Conservation (phyloP, 2,113 vertebrate species). For the Rutilus rutilus region DNA sequence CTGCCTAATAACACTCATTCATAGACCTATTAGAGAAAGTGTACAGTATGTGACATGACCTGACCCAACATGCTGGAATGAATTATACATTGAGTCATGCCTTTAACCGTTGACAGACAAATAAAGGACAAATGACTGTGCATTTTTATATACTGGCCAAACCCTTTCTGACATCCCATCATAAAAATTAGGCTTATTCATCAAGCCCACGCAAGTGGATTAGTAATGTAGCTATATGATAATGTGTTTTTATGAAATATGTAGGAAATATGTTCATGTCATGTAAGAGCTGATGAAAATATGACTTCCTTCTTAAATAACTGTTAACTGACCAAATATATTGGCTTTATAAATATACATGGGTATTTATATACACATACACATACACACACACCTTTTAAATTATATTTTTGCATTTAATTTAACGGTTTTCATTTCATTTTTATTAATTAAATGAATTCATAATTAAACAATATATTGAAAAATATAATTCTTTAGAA, state of each 20-base stretch:
- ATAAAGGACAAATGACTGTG: not conserved
- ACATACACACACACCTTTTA: no score
- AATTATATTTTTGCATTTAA: no score
- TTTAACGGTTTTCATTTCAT: no score
- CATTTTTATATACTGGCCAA: not conserved
- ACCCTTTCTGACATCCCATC: not conserved
- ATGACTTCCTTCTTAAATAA: no score
- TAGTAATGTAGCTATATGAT: not conserved
- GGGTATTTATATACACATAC: no score
- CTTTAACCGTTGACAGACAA: not conserved
- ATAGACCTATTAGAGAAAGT: not conserved
- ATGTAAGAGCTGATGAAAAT: no score
- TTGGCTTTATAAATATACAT: no score
- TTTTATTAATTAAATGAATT: no score
- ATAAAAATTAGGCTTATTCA: not conserved
- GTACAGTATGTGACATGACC: not conserved
- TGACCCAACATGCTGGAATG: not conserved
- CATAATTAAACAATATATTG: no score
- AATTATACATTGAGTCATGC: not conserved
- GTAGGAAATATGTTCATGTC: no score
- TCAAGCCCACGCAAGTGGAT: not conserved
- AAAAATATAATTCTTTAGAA: no score
- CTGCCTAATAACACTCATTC: not conserved
- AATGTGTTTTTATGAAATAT: not conserved
- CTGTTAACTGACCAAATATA: no score